phyloP scores from a whole-genome alignment of 1,140 invertebrate genomes.

The Drosophila parvula region DNA sequence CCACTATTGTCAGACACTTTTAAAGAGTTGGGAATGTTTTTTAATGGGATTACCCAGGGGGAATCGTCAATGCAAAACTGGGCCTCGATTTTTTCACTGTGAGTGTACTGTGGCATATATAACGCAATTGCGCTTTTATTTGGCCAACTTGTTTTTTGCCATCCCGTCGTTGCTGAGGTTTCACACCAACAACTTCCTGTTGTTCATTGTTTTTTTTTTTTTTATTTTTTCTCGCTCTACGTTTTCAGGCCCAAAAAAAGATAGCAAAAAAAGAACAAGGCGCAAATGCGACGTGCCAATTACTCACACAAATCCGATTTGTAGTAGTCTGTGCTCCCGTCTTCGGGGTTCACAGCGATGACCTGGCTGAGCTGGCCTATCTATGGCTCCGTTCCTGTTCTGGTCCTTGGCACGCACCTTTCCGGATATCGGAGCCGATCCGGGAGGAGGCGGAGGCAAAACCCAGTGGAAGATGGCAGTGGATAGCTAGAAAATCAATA shows the following conservation, averaged over 20 bases:
- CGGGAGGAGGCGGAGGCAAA: neutral
- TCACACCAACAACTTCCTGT: constrained; percentile 59
- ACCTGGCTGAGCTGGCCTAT: constrained; percentile 39
- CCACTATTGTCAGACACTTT: neutral
- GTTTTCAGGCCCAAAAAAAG: constrained; percentile 48
- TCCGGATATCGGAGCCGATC: constrained; percentile 44
- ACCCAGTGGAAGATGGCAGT: constrained; percentile 6
- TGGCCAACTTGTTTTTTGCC: constrained; percentile 32
- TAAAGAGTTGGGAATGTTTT: constrained; percentile 8
- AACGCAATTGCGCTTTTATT: constrained; percentile 59
- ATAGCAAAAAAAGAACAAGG: constrained; percentile 4
- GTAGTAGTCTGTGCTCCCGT: constrained; percentile 51
- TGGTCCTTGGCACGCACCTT: constrained; percentile 51
- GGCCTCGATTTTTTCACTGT: constrained; percentile 28
- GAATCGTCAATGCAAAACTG: constrained; percentile 12
- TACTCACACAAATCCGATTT: constrained; percentile 83
- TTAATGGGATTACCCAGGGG: constrained; percentile 18
- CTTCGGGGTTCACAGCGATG: constrained; percentile 29
- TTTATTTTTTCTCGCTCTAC: constrained; percentile 41
- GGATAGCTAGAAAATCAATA: constrained; percentile 69
- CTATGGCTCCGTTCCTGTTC: constrained; percentile 36
- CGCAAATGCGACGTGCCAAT: constrained; percentile 69
- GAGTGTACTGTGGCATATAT: constrained; percentile 32
- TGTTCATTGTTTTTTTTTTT: constrained; percentile 39
- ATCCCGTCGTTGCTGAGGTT: constrained; percentile 69